Percentiles rank a stretch among this genome's conserved stretches.
Evolutionary conservation across 2,113 vertebrate species (phyloP).

Genomic region (Mirza zaza): DNA sequence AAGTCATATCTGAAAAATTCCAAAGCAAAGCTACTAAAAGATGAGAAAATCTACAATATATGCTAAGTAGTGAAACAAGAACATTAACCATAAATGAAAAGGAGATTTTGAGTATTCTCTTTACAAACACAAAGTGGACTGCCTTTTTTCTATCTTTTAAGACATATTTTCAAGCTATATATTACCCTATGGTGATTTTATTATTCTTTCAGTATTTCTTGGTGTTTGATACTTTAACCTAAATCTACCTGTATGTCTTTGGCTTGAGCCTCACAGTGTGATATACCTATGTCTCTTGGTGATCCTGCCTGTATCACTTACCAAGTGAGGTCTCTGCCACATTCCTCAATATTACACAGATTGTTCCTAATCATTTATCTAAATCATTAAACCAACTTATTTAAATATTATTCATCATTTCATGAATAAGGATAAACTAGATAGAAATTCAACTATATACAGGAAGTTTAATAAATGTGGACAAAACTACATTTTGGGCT

Average conservation of each 20-base stretch:
- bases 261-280: not conserved
- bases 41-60: not conserved
- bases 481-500: not conserved
- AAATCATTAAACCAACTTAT: not conserved
- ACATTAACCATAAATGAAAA: not conserved
- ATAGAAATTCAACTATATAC: not conserved
- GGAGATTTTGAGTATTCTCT: not conserved
- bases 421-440: not conserved
- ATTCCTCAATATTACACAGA: not conserved
- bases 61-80: not conserved
- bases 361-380: not conserved
- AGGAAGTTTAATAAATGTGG: not conserved
- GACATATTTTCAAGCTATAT: not conserved
- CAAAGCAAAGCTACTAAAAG: not conserved
- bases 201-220: not conserved
- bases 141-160: not conserved
- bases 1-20: not conserved
- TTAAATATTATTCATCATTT: not conserved
- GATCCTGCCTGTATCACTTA: not conserved
- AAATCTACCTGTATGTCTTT: not conserved
- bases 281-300: not conserved
- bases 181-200: not conserved
- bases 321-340: not conserved
- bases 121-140: not conserved
- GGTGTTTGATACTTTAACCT: not conserved